These are phyloP conservation scores for Microcebus lehilahytsara DNA, from an alignment of 2,113 vertebrate species.

Conservation along the genomic window DNA sequence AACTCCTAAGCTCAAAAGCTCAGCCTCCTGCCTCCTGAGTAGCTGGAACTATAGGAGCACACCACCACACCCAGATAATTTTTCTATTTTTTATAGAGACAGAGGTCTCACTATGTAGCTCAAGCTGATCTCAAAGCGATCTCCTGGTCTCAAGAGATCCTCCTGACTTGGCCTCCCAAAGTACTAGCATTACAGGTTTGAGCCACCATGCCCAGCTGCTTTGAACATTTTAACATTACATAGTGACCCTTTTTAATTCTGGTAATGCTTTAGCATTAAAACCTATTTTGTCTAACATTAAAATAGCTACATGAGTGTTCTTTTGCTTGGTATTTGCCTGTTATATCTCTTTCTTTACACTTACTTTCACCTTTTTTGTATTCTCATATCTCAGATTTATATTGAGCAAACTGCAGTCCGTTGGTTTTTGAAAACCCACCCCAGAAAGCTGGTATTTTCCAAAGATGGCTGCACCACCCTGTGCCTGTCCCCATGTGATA, in stretches of 20 bases:
- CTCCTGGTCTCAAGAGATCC: no score
- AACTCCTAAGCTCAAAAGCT: no score
- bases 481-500: neutral
- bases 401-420: neutral
- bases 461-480: neutral
- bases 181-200: no score
- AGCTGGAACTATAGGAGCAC: no score
- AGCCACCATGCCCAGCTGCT: no score
- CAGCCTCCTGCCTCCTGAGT: no score
- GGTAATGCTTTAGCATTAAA: neutral
- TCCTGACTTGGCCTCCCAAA: no score
- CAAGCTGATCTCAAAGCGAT: no score
- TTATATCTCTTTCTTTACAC: neutral
- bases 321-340: neutral
- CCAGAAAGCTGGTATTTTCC: neutral
- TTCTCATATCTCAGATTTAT: neutral
- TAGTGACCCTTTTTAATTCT: neutral
- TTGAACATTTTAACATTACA: neutral
- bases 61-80: no score
- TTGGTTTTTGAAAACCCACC: neutral
- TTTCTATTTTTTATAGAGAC: no score
- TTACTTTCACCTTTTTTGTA: neutral
- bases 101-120: no score
- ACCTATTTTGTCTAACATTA: neutral
- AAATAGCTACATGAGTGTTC: neutral